These are phyloP conservation scores for Protomyctophum bolini DNA, from an alignment of 2,113 vertebrate genomes.

Conservation along the genomic window DNA sequence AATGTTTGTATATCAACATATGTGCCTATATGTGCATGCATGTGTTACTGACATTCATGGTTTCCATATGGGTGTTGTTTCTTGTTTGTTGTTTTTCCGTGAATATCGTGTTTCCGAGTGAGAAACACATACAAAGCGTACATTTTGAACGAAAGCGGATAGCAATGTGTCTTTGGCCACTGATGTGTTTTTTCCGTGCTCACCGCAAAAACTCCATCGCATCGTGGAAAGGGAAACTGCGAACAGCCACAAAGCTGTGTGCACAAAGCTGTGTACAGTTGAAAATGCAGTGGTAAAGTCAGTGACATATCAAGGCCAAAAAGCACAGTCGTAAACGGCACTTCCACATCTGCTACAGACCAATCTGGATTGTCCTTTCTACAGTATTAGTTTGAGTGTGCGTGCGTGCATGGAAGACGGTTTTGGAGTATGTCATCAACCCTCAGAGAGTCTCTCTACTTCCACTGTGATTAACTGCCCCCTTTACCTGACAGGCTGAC, in stretches of 20 bases:
- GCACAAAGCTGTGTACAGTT: no score
- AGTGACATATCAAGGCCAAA: no score
- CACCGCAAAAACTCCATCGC: no score
- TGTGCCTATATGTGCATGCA: not conserved
- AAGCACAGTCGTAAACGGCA: not conserved
- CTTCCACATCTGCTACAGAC: not conserved
- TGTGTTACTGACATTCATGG: not conserved
- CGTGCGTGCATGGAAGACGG: not conserved
- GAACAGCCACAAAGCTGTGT: no score
- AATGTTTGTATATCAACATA: not conserved
- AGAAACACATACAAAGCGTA: no score
- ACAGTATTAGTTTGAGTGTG: not conserved
- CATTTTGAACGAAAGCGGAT: no score
- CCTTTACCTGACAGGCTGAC: constrained; percentile 29
- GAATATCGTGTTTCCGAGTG: no score
- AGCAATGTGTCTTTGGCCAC: no score
- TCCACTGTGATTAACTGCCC: constrained; percentile 53
- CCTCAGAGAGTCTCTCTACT: constrained; percentile 11
- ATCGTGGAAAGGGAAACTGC: no score
- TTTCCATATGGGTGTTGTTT: not conserved
- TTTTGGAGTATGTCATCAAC: not conserved
- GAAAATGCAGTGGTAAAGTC: no score
- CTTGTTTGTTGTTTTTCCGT: no score
- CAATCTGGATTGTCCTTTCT: not conserved
- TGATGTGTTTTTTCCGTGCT: no score